phyloP scores from a whole-genome alignment of 2,113 vertebrate species.

The Cavia aperea region DNA sequence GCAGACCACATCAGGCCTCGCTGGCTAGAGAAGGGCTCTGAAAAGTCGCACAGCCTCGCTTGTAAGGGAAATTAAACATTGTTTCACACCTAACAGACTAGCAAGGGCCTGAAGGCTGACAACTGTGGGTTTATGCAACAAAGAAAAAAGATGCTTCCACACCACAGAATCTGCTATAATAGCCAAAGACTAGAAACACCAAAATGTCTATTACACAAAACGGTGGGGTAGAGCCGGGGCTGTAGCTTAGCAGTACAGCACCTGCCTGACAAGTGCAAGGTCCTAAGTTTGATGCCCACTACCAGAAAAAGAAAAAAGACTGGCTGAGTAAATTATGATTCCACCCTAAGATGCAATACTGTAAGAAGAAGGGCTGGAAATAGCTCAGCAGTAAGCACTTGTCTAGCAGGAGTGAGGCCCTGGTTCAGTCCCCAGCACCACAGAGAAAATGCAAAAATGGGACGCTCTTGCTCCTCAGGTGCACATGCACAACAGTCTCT shows the following conservation, averaged over 20 bases:
- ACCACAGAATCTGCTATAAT: not conserved
- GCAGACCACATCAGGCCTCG: rapidly evolving
- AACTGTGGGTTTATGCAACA: not conserved
- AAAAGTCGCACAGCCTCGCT: not conserved
- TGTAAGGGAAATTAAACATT: not conserved
- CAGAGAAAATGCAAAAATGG: not conserved
- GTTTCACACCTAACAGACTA: not conserved
- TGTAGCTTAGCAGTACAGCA: too few relatives aligned
- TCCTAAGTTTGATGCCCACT: too few relatives aligned
- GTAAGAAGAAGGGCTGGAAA: not conserved
- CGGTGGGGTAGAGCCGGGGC: not conserved
- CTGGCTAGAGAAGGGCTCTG: not conserved
- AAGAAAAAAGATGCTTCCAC: not conserved
- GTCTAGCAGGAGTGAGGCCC: not conserved
- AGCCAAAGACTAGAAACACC: not conserved
- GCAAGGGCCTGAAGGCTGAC: not conserved
- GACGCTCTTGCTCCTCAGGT: not conserved
- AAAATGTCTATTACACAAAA: not conserved
- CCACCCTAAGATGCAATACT: not conserved
- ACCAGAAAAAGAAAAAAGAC: not conserved
- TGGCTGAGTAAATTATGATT: not conserved
- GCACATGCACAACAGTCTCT: not conserved
- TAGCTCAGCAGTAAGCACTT: not conserved
- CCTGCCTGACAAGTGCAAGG: too few relatives aligned
- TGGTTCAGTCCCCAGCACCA: not conserved